Evolutionary conservation across 2,797 vertebrate genomes (phyloP), one percentile per base, ranked within the genome.

Genomic region (Arctocebus calabarensis): DNA sequence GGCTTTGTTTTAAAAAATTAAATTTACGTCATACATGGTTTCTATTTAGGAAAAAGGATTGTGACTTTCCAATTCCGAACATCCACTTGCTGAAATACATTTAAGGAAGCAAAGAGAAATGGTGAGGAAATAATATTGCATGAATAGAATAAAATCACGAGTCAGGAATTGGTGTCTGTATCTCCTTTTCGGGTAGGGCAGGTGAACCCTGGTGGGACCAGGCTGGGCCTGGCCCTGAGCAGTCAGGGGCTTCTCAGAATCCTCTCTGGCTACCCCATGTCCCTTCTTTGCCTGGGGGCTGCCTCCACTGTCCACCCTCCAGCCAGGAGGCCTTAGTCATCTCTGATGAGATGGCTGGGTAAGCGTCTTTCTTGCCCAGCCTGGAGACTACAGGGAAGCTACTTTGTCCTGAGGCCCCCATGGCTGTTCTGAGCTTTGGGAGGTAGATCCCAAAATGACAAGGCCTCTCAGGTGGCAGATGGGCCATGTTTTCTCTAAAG

Each of bases 211-310:
- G 29, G 43, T 73, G 48, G 25, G 13, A 12, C 34, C 19, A 37
- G 2, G 3, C 52, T 19, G 25, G 81, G 16, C 17, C 29, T 3
- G 12, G 23, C 17, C 22, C 4, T 6, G 2, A 25, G n/a, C 59
- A 19, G 8, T 19, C 0, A 1, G 27, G 59, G 43, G 10, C 3
- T 13, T 43, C 77, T 55, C 13, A 17, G 62, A 0, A 10, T 8
- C 22, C 5, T 1, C 9, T 17, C 66, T 13, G 11, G 32, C 34
- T 34, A 25, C 7, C 37, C 17, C 20, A 48, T 37, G 7, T 17
- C 32, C 64, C 2, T 74, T 5, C 45, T 92, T 61, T 11, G 48
- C 79, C 57, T 84, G 25, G 23, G 19, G n/a, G 2, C 61, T 43
- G 5, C 66, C 48, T 62, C 61, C 59, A 11, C 29, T n/a, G n/a